Evolutionary conservation across 2,888 invertebrate species (phyloP).

Genomic region (Aphidoletes aphidimyza): DNA sequence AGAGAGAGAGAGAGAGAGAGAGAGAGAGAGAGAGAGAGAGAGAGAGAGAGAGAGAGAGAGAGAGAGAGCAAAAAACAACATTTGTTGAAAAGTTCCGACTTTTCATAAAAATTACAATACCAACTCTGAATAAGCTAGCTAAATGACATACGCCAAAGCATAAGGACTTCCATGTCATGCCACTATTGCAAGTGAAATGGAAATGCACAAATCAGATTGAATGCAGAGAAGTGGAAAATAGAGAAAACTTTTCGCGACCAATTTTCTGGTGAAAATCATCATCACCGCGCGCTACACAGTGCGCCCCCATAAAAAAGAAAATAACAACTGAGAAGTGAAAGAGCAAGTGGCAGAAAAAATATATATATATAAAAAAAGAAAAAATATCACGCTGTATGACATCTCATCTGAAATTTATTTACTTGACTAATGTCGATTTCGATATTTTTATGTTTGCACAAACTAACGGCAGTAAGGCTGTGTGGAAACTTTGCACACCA

Average conservation of each 20-base stretch:
- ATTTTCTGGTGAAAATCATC: constrained; percentile 35
- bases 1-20: neutral
- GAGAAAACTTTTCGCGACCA: constrained; percentile 27
- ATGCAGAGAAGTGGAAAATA: constrained; percentile 31
- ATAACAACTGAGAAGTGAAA: neutral
- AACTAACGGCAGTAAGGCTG: neutral
- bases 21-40: neutral
- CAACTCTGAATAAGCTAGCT: constrained; percentile 6
- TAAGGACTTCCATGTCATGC: neutral
- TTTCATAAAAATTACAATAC: constrained; percentile 30
- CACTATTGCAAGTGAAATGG: neutral
- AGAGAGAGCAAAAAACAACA: neutral
- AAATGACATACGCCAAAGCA: neutral
- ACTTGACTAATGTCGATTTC: constrained; percentile 43
- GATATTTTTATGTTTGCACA: constrained; percentile 41
- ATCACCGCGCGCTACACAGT: neutral
- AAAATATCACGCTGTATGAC: constrained; percentile 16
- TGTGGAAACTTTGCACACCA: no score
- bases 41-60: neutral
- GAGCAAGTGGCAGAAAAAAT: neutral
- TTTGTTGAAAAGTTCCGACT: neutral
- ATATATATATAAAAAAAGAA: neutral
- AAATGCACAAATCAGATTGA: constrained; percentile 40
- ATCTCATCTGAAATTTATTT: constrained; percentile 37
- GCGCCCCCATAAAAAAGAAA: neutral